A percentile compares a stretch with the other conserved stretches of the same genome.
These are phyloP conservation scores for Thymelicus acteon DNA, from an alignment of 2,888 invertebrate species.

Conservation along the genomic window DNA sequence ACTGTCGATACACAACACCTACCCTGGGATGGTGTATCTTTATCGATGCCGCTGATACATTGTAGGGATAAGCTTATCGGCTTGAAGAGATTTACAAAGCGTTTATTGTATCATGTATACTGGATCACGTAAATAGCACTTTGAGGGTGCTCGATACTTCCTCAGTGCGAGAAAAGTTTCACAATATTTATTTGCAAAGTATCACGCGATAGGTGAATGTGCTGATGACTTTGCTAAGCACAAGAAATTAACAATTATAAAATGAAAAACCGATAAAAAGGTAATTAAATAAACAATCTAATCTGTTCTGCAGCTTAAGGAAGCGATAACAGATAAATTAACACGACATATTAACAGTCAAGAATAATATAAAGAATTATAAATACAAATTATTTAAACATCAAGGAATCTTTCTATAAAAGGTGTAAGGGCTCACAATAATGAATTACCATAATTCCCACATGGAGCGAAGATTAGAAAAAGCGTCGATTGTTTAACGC, in stretches of 20 bases:
- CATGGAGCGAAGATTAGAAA: conserved; percentile 28
- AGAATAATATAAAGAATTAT: neutral
- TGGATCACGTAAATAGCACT: neutral
- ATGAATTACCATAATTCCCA: conserved; percentile 39
- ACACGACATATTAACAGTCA: conserved; percentile 1
- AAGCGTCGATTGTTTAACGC: conserved; percentile 30
- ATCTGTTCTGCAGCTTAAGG: conserved; percentile 7
- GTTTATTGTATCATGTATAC: conserved; percentile 5
- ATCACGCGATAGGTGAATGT: conserved; percentile 16
- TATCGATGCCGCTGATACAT: conserved; percentile 49
- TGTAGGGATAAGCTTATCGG: conserved; percentile 30
- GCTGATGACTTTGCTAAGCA: conserved; percentile 5
- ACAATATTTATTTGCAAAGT: neutral
- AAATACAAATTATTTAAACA: conserved; percentile 25
- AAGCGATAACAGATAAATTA: conserved; percentile 14
- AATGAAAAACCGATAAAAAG: conserved; percentile 5
- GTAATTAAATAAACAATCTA: conserved; percentile 13
- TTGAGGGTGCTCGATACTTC: neutral
- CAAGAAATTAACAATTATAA: neutral
- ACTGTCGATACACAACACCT: conserved; percentile 50
- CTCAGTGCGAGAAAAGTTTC: neutral
- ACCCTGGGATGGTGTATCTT: conserved; percentile 38
- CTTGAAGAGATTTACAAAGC: conserved; percentile 10
- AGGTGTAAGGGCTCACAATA: conserved; percentile 33
- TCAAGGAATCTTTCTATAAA: conserved; percentile 32